Evolutionary conservation across 2,113 vertebrate species (phyloP).

Genomic region (Sigmodon hispidus): DNA sequence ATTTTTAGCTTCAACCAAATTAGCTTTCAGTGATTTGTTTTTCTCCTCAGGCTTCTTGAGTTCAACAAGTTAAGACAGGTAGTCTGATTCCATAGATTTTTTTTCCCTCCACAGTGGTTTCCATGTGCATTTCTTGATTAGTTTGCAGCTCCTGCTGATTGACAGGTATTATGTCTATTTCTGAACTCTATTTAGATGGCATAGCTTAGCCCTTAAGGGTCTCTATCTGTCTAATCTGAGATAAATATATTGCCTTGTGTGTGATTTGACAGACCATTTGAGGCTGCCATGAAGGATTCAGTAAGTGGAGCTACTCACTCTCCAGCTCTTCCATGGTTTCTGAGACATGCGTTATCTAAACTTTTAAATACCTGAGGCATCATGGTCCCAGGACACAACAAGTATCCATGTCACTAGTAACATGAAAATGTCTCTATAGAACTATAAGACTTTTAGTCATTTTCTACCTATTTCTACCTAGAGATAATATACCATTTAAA

Average conservation of each 20-base stretch:
- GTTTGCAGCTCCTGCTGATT: conserved; percentile 63
- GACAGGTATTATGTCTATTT: conserved; percentile 72
- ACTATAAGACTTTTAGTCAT: conserved; percentile 40
- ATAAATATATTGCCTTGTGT: conserved; percentile 70
- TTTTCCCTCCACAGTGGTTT: conserved; percentile 63
- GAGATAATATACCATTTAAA: conserved; percentile 36
- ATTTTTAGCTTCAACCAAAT: conserved; percentile 73
- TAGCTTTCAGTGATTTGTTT: conserved; percentile 69
- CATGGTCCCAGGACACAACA: conserved; percentile 44
- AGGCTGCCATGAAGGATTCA: conserved; percentile 59
- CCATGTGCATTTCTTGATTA: conserved; percentile 67
- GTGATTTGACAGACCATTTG: conserved; percentile 66
- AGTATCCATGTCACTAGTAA: conserved; percentile 36
- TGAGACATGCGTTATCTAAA: conserved; percentile 56
- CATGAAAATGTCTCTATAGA: background rate
- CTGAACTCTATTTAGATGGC: conserved; percentile 61
- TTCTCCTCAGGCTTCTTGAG: conserved; percentile 67
- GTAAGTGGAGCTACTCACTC: conserved; percentile 64
- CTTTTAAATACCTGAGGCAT: conserved; percentile 34
- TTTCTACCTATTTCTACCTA: conserved; percentile 52
- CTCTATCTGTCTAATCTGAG: conserved; percentile 66
- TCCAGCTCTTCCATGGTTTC: conserved; percentile 43
- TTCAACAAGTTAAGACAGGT: conserved; percentile 73
- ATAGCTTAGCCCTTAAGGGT: conserved; percentile 60
- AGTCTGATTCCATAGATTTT: conserved; percentile 69